A percentile compares a stretch with the other conserved stretches of the same genome.
Conservation (phyloP, 2,888 invertebrate species). For the Amblyteles armatorius region DNA sequence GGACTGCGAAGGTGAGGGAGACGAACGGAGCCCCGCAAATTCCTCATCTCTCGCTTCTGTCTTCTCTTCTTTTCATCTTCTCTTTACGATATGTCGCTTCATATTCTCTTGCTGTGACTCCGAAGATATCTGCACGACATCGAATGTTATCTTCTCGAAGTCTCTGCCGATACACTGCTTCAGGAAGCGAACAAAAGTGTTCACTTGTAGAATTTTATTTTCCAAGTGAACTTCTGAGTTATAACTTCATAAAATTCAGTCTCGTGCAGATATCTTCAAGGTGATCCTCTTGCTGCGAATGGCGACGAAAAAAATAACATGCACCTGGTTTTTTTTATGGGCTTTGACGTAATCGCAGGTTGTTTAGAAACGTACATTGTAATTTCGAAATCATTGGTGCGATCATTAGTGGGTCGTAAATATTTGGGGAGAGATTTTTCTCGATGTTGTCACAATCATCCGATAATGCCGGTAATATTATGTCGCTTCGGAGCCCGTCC, state of each 20-base stretch:
- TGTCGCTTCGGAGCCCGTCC: background rate
- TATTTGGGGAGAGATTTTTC: background rate
- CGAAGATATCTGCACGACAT: no score
- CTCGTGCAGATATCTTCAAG: no score
- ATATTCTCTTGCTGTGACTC: no score
- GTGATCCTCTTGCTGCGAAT: no score
- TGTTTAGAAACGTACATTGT: background rate
- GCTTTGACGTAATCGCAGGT: background rate
- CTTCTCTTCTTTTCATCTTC: no score
- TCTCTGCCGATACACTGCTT: no score
- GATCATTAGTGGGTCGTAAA: background rate
- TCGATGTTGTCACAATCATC: slow-evolving; percentile 1
- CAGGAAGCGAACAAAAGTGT: no score
- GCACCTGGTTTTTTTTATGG: background rate
- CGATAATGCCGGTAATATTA: background rate
- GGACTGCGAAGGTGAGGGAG: background rate
- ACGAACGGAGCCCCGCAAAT: background rate
- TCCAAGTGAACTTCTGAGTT: no score
- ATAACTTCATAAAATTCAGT: no score
- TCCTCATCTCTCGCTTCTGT: background rate
- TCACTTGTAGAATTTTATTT: no score
- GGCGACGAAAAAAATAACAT: background rate
- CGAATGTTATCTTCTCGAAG: no score
- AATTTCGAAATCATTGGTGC: background rate
- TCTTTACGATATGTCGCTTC: no score